Base-by-base conservation (phyloP, 2,888 invertebrate genomes). In the Drosophila longiperda region DNA sequence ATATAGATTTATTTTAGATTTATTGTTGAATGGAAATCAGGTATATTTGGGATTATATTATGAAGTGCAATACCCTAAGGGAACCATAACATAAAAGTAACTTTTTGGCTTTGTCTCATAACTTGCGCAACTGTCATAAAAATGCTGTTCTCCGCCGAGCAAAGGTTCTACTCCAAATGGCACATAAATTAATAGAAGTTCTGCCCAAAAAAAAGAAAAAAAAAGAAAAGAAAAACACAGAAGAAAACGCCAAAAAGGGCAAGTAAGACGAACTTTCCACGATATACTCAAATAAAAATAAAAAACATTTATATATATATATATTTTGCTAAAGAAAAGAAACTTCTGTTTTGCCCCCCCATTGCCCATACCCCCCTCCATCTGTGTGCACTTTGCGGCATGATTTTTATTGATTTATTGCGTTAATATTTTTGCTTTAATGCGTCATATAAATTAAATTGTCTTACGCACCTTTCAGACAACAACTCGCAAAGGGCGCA, bases 391-490 rank as follows among this genome's bases (percentile, higher is more conserved):
- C 53, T 64, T 32, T 53, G 48, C 36, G 62, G 60, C 62, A 67
- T 67, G 61, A 58, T 67, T 74, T 73, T 71, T 79, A 87, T 90
- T 87, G 87, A 87, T 87, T 87, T 87, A 87, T 87, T 73, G 87
- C 87, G 73, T 74, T 87, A 85, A 87, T 87, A 87, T 87, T 85
- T 87, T 79, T 85, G 75, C 86, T 90, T 88, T 90, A 87, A 90
- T 87, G 90, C 87, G 75, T 83, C 83, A 88, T 89, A 87, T 89
- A 87, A 87, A 87, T 87, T 87, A 87, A 89, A 87, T 87, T 89
- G 87, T 85, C 87, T 88, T 87, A 83, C 90, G 88, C 88, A 87
- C 88, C 90, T 87, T 89, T 78, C 73, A 69, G 54, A 42, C 38
- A 71, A 72, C 70, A 73, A 70, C 70, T 70, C 52, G 74, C 64